A percentile compares a stretch with the other conserved stretches of the same genome.
phyloP scores from a whole-genome alignment of 2,888 invertebrate species.

The Drosophila macrothrix region DNA sequence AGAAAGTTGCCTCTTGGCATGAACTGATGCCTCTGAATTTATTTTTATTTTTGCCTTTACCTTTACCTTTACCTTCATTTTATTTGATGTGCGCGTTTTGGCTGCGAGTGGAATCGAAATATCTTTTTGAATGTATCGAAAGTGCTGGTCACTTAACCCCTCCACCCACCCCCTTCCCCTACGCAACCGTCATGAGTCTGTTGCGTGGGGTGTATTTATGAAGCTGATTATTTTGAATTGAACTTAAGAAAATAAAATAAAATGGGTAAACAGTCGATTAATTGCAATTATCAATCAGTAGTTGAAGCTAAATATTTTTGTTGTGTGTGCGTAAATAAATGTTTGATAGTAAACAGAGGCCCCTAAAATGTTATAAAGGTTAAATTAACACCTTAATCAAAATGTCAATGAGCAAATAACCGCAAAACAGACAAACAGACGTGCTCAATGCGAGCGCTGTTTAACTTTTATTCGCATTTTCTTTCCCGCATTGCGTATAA shows the following conservation, averaged over 20 bases:
- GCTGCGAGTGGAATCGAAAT: constrained; percentile 24
- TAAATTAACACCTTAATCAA: constrained; percentile 70
- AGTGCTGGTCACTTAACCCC: constrained; percentile 40
- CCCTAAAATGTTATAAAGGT: constrained; percentile 45
- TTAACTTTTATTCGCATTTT: constrained; percentile 17
- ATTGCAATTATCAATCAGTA: constrained; percentile 23
- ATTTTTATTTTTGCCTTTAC: constrained; percentile 12
- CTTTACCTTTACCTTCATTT: constrained; percentile 42
- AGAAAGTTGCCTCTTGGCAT: constrained; percentile 59
- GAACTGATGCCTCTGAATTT: constrained; percentile 37
- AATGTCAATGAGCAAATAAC: constrained; percentile 77
- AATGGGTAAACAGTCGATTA: constrained; percentile 61
- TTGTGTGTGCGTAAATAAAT: constrained; percentile 39
- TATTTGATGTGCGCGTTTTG: constrained; percentile 31
- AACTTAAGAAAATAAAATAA: constrained; percentile 29
- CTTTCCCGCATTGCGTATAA: constrained; percentile 17
- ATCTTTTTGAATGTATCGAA: constrained; percentile 25
- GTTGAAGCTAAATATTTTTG: constrained; percentile 12
- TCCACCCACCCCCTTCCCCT: too few relatives aligned
- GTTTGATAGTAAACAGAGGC: constrained; percentile 51
- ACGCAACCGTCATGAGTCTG: background rate
- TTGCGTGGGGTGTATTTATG: constrained; percentile 63
- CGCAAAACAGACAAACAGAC: constrained; percentile 48
- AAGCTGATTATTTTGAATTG: constrained; percentile 65
- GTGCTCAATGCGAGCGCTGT: constrained; percentile 51